A percentile compares a stretch with the other conserved stretches of the same genome.
phyloP scores from a whole-genome alignment of 2,113 vertebrate species.

The Marmota flaviventris region DNA sequence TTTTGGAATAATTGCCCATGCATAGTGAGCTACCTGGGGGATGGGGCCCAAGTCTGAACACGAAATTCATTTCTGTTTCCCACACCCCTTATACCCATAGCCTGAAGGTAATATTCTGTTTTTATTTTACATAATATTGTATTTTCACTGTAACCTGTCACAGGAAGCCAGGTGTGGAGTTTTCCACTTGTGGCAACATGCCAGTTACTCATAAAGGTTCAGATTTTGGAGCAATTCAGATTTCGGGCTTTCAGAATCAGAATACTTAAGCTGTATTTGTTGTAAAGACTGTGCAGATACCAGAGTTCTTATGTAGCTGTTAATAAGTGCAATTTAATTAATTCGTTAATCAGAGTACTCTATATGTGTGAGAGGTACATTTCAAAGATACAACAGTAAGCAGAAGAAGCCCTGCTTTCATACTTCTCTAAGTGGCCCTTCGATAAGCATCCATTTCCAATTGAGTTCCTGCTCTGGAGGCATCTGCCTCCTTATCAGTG shows the following conservation, averaged over 20 bases:
- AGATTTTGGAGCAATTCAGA: background rate
- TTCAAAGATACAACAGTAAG: background rate
- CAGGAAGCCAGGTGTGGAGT: background rate
- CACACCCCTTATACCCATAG: background rate
- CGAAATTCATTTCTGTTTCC: background rate
- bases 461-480: background rate
- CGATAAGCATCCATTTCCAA: background rate
- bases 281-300: slow-evolving; percentile 15
- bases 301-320: background rate
- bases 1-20: background rate
- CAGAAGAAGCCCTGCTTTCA: background rate
- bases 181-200: background rate
- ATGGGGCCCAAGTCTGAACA: background rate
- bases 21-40: background rate
- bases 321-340: background rate
- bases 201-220: background rate
- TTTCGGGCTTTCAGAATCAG: background rate
- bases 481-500: background rate
- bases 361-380: background rate
- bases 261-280: background rate
- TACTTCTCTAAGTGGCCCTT: background rate
- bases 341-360: background rate
- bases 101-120: background rate
- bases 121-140: background rate
- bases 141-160: background rate